Base-by-base conservation (phyloP, 2,888 invertebrate genomes). In the Bruchidius siliquastri region DNA sequence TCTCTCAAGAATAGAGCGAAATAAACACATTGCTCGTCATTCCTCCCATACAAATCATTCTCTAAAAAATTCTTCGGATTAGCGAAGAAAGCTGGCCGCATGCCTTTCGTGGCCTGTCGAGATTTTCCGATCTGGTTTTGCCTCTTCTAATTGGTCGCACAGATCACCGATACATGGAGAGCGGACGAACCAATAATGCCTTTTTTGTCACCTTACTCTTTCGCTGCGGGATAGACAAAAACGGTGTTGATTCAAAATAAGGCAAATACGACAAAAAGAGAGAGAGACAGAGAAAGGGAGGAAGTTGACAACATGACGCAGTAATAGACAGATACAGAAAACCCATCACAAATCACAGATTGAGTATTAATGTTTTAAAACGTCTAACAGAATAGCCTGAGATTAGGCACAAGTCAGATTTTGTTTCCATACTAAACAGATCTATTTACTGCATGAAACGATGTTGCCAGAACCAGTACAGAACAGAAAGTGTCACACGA, bases 71-170 rank as follows among this genome's bases (percentile, higher is more conserved):
- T 73, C 71, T 74, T 71, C 70, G 70, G 73, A 70, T 73, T 71
- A n/a, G 21, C 73, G 72, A 73, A 72, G 75, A 75, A 75, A 73
- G 75, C 75, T 68, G 49, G 18, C 49, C 26, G 70, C 32, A 75
- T 73, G 75, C 78, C 78, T 76, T 79, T 76, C 75, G 76, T 72
- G 78, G 76, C 73, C 69, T 70, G 73, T 74, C 75, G 76, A 75
- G 70, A 75, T 73, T 77, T 74, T 76, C 75, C 67, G 76, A 75
- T 76, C 73, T 77, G 76, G 78, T 76, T 79, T 76, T 79, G 78
- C 77, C 73, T 71, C 78, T 71, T 77, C 79, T 79, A 79, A 79
- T 79, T 79, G 79, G 78, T 76, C 73, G 77, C 79, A 73, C 70
- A 49, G 49, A 49, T 49, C 49, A 49, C 49, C 3, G 49, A 49